A percentile compares a stretch with the other conserved stretches of the same genome.
These are phyloP conservation scores for Tachysurus vachellii DNA, from an alignment of 2,113 vertebrate genomes.

Conservation along the genomic window DNA sequence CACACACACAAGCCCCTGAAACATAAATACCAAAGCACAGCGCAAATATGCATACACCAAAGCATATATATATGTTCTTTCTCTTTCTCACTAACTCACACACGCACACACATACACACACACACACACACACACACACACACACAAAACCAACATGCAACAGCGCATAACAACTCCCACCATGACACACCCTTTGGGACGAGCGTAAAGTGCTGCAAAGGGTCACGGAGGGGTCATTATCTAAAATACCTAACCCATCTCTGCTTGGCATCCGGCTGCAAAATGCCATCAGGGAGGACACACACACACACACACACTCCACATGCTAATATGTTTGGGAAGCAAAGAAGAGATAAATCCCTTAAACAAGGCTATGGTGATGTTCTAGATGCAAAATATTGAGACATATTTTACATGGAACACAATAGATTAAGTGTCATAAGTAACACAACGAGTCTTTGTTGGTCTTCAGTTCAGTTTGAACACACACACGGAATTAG, in stretches of 20 bases:
- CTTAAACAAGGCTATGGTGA: not conserved
- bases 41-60: constrained; percentile 9
- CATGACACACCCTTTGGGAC: constrained; percentile 57
- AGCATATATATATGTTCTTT: constrained; percentile 25
- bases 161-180: constrained; percentile 55
- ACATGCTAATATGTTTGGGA: not conserved
- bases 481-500: not conserved
- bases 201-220: constrained; percentile 57
- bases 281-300: constrained; percentile 45
- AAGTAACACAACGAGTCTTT: not conserved
- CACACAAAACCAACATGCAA: constrained; percentile 28
- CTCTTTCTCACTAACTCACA: not conserved
- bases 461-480: not conserved
- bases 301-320: not conserved
- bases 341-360: not conserved
- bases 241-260: constrained; percentile 57
- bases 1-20: constrained; percentile 12
- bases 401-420: not conserved
- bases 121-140: constrained; percentile 24
- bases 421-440: not conserved
- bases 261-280: constrained; percentile 56
- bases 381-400: not conserved
- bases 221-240: constrained; percentile 70
- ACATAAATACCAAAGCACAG: constrained; percentile 6
- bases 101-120: not conserved